A percentile compares a stretch with the other conserved stretches of the same genome.
These are phyloP conservation scores for Sternotherus odoratus DNA, from an alignment of 2,797 vertebrate species.

Conservation along the genomic window DNA sequence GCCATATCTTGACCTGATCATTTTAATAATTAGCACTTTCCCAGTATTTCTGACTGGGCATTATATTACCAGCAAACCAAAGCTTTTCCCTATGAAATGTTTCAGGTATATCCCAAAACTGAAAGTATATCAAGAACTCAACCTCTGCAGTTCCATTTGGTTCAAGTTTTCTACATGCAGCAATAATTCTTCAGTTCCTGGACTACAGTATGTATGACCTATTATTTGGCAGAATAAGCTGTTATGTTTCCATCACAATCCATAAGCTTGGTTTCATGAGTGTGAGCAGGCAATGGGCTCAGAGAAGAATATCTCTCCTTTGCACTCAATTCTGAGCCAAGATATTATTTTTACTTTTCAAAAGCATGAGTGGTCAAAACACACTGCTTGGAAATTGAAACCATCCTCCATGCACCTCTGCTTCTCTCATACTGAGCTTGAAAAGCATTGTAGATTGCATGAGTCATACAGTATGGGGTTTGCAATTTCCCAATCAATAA, in stretches of 20 bases:
- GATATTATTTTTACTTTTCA: conserved; percentile 74
- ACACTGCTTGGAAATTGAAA: conserved; percentile 75
- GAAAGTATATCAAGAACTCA: not conserved
- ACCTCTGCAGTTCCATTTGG: not conserved
- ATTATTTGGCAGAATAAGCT: conserved; percentile 60
- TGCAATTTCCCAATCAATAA: conserved; percentile 35
- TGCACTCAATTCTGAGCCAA: conserved; percentile 63
- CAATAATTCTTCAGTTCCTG: conserved; percentile 15
- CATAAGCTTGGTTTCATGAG: conserved; percentile 53
- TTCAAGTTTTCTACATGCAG: conserved; percentile 3
- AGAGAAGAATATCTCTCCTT: conserved; percentile 53
- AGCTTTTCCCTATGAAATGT: not conserved
- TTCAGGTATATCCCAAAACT: conserved; percentile 2
- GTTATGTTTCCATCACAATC: conserved; percentile 65
- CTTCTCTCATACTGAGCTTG: not conserved
- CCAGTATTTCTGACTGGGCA: not conserved
- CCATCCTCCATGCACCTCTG: conserved; percentile 63
- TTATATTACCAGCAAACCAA: rapidly evolving
- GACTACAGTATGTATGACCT: conserved; percentile 39
- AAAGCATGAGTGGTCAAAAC: conserved; percentile 76
- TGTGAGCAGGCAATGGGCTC: conserved; percentile 65
- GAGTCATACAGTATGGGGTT: not conserved
- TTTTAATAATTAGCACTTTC: not conserved
- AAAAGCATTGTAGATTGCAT: not conserved
- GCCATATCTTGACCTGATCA: not conserved